Percentiles rank a stretch among this genome's conserved stretches.
Conservation (phyloP, 1,140 invertebrate genomes). For the Macrobrachium nipponense region DNA sequence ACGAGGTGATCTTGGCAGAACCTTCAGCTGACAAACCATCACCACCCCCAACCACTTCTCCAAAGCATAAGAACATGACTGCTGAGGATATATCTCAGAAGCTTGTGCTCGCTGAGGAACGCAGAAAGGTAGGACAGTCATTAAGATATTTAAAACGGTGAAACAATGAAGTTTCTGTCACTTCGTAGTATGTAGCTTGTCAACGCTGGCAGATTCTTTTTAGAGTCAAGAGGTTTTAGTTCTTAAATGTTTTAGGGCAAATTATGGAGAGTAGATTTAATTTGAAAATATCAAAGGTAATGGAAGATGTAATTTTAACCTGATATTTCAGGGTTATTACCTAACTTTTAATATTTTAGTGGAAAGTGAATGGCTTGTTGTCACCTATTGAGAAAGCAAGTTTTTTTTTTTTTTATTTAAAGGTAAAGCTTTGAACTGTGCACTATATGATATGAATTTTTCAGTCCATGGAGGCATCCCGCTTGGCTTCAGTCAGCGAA, state of each 20-base stretch:
- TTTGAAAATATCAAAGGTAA: no score
- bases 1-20: conserved; percentile 92
- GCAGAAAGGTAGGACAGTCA: conserved; percentile 79
- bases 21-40: conserved; percentile 74
- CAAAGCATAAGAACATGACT: conserved; percentile 72
- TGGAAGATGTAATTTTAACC: no score
- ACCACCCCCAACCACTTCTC: conserved; percentile 74
- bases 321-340: no score
- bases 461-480: conserved; percentile 86
- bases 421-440: neutral
- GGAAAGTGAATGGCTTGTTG: no score
- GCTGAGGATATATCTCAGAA: conserved; percentile 90
- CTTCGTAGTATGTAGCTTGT: no score
- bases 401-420: neutral
- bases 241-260: no score
- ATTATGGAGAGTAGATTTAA: no score
- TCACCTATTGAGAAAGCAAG: no score
- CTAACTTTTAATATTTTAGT: no score
- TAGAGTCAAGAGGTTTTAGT: no score
- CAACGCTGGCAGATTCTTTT: no score
- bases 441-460: conserved; percentile 63
- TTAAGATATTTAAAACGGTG: conserved; percentile 21
- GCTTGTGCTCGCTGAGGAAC: conserved; percentile 89
- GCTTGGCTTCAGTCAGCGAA: conserved; percentile 83
- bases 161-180: neutral